Conservation (phyloP, 2,888 invertebrate genomes). For the Acleris literana region DNA sequence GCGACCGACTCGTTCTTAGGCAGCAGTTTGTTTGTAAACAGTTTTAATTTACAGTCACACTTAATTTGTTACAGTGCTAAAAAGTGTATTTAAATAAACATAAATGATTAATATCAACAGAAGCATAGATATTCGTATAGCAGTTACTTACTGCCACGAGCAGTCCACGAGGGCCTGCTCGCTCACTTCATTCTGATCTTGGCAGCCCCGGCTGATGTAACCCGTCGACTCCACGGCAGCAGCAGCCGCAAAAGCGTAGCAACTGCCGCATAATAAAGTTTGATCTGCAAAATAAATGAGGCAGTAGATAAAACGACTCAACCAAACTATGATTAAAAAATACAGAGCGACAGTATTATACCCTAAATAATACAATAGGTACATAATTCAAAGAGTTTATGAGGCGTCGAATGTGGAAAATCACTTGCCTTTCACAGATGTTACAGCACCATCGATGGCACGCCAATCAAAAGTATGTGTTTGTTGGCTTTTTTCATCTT, state of each 20-base stretch:
- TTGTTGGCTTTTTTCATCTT: neutral
- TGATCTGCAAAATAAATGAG: constrained; percentile 34
- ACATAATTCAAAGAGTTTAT: too few species aligned
- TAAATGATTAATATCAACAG: too few species aligned
- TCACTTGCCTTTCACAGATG: constrained; percentile 38
- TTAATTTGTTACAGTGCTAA: too few species aligned
- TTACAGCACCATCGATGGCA: constrained; percentile 30
- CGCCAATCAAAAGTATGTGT: constrained; percentile 38
- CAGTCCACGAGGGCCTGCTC: constrained; percentile 41
- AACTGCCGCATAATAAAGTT: constrained; percentile 36
- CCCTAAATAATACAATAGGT: too few species aligned
- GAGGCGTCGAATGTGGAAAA: too few species aligned
- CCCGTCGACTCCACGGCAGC: constrained; percentile 37
- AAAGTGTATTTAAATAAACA: too few species aligned
- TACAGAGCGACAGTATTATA: too few species aligned
- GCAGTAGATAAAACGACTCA: neutral
- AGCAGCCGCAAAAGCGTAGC: constrained; percentile 40
- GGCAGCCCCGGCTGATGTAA: constrained; percentile 33
- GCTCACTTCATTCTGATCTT: constrained; percentile 33
- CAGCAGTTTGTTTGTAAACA: too few species aligned
- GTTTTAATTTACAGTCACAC: too few species aligned
- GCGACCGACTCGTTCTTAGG: too few species aligned
- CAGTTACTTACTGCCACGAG: constrained; percentile 36
- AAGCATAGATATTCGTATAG: neutral
- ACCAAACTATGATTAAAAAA: too few species aligned